Base-by-base conservation (phyloP, 1,140 invertebrate species). In the Sitophilus oryzae region DNA sequence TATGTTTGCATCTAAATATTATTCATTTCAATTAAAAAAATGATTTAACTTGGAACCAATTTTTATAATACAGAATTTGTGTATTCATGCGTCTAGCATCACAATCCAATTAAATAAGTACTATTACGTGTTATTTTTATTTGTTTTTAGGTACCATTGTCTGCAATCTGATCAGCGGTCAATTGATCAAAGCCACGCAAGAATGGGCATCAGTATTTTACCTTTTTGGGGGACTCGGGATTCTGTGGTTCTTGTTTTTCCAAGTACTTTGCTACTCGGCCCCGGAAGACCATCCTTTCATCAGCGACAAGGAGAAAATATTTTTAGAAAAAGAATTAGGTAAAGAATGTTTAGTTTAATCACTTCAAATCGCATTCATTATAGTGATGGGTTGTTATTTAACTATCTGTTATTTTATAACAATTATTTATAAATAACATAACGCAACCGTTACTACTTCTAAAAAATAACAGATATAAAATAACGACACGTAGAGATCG, bases 131-230 rank as follows among this genome's bases (percentile, higher is more conserved):
- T n/a, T 30, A 30, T 30, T 30, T n/a, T 30, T 30, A 22, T 43
- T 30, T 2, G 18, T 2, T 77, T 65, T 50, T 45, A 61, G 61
- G 68, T 49, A 89, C 86, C 14, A 86, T 91, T 10, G 75, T 89
- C 14, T 84, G 87, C 1, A 85, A 86, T 15, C 76, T 82, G 0
- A 53, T 88, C 1, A 86, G 84, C 10, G 88, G 88, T 3, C 68
- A 84, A 10, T 74, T 88, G 1, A 77, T 89, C 10, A 74, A 82
- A 55, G 73, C 82, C 50, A 76, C 76, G 1, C 75, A 79, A 11
- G 81, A 83, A 18, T 91, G 88, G 88, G 77, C 82, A 2, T 78
- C 80, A 0, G 86, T 90, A 0, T 92, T 90, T 71, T 91, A 91
- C 66, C 76, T 91, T 4, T 93, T 93, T 73, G 91, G 91, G 59